A percentile compares a stretch with the other conserved stretches of the same genome.
phyloP scores from a whole-genome alignment of 2,888 invertebrate species.

The Megamerina dolium region DNA sequence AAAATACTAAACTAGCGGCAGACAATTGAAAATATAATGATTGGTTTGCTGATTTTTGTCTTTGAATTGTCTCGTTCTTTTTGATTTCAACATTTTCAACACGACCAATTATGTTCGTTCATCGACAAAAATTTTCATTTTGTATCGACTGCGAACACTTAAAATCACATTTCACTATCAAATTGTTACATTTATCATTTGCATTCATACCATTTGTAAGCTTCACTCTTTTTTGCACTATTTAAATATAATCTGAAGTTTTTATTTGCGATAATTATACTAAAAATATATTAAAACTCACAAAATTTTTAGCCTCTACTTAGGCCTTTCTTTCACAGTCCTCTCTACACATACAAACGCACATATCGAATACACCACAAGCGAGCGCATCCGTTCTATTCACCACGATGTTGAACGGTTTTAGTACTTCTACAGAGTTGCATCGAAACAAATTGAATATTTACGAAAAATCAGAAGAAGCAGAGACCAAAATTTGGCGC shows the following conservation, averaged over 20 bases:
- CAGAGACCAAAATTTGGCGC: no score
- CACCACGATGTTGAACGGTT: no score
- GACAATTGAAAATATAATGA: not conserved
- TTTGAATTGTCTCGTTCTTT: constrained; percentile 21
- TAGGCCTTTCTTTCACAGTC: constrained; percentile 16
- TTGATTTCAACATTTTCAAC: constrained; percentile 10
- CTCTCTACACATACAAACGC: constrained; percentile 19
- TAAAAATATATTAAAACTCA: constrained; percentile 20
- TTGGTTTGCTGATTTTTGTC: constrained; percentile 1
- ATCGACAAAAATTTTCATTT: constrained; percentile 8
- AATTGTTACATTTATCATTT: no score
- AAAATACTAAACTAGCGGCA: no score
- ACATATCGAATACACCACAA: no score
- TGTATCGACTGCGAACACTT: no score
- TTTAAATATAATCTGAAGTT: constrained; percentile 13
- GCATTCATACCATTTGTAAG: not conserved
- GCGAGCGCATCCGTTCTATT: no score
- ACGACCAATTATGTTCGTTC: no score
- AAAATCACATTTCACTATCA: no score
- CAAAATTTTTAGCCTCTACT: constrained; percentile 20
- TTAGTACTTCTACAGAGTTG: no score
- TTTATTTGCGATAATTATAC: constrained; percentile 6
- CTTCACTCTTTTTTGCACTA: not conserved
- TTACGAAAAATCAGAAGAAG: no score
- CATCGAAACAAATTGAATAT: no score